Evolutionary conservation across 2,797 vertebrate species (phyloP), one percentile per base, ranked within the genome.

Genomic region (Esox lucius): DNA sequence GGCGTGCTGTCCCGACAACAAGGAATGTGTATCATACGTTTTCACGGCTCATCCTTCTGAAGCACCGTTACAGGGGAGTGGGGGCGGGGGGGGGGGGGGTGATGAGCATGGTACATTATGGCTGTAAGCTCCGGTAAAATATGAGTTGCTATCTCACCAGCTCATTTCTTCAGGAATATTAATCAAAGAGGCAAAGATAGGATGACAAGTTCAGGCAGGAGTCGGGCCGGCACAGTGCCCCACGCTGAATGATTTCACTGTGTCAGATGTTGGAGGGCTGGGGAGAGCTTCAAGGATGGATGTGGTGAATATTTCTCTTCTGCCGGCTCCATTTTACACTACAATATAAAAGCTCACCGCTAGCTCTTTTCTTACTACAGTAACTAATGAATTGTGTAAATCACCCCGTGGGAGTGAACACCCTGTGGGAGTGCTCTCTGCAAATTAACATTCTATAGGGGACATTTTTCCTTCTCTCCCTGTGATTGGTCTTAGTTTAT

Each of bases 161-260:
- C 79, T 83, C 17, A 26, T 83, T 83, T 90, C 76, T 80, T 69
- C 73, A 26, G 83, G 84, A 87, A 86, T 86, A 91, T 91, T 83
- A 85, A 87, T 91, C 87, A 90, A 74, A 83, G 78, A 77, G 64
- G 71, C 72, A 85, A 80, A 72, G 79, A 79, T 85, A 85, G 83
- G 87, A 88, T 85, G 88, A 91, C 88, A 88, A 85, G 85, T 80
- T 78, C 82, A 85, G 87, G 90, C 83, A 51, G 81, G 42, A 85
- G 82, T 11, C 78, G 87, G 87, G 80, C 82, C 5, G 9, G 61
- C 56, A 61, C 71, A 53, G 85, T 87, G 77, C 8, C 22, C 28
- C n/a, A 68, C 66, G 68, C 79, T 84, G 83, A 88, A 67, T 80
- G 84, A 84, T 85, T 88, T 84, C 74, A 87, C 75, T 76, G 82